Evolutionary conservation across 2,888 invertebrate species (phyloP).

Genomic region (Nemotelus pantherinus): DNA sequence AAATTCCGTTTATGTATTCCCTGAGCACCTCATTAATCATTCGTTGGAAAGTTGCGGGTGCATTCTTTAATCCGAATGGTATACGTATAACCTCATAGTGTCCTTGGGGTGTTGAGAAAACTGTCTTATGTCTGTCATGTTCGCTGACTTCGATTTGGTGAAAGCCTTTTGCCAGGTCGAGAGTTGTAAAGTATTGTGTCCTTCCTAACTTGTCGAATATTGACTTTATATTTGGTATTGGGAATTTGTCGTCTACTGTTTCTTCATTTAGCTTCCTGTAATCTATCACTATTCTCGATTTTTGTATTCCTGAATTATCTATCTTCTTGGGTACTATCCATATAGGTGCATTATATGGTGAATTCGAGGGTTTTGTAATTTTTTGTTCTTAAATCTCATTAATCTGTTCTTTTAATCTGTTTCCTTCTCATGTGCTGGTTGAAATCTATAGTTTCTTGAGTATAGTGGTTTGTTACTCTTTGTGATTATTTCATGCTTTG

Average conservation of each 20-base stretch:
- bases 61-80: too few species aligned
- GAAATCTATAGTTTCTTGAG: constrained; percentile 14
- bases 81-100: too few species aligned
- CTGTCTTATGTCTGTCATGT: too few species aligned
- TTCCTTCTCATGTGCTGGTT: not conserved
- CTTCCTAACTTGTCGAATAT: constrained; percentile 49
- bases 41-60: too few species aligned
- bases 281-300: constrained; percentile 31
- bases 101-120: too few species aligned
- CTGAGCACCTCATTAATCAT: too few species aligned
- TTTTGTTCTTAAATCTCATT: constrained; percentile 3
- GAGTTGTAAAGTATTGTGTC: too few species aligned
- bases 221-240: constrained; percentile 24
- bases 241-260: constrained; percentile 26
- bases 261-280: constrained; percentile 23
- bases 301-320: not conserved
- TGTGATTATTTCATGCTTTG: constrained; percentile 24
- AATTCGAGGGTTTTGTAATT: constrained; percentile 24
- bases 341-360: constrained; percentile 27
- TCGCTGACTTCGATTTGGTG: too few species aligned
- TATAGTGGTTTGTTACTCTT: constrained; percentile 19
- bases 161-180: too few species aligned
- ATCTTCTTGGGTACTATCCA: constrained; percentile 29
- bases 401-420: constrained; percentile 27
- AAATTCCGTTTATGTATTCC: too few species aligned